phyloP scores from a whole-genome alignment of 2,113 vertebrate species.

The Phoenicopterus ruber region DNA sequence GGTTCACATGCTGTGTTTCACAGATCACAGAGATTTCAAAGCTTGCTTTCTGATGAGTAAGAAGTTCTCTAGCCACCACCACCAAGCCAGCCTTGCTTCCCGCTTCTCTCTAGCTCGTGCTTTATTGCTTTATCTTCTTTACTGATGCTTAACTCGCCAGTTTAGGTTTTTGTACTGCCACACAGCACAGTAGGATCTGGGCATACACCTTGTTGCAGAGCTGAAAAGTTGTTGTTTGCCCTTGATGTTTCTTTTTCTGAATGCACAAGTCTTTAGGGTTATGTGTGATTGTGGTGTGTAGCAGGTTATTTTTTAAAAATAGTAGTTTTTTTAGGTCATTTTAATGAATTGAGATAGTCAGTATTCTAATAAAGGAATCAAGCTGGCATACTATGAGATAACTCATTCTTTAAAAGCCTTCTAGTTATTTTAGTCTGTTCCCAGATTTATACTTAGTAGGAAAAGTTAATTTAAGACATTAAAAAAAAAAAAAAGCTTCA shows the following conservation, averaged over 20 bases:
- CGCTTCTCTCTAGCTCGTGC: neutral
- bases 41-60: neutral
- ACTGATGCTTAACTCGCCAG: neutral
- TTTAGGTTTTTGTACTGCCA: neutral
- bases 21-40: neutral
- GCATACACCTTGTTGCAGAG: neutral
- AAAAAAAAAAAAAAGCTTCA: neutral
- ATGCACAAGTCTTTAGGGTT: neutral
- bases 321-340: neutral
- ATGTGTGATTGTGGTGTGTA: neutral
- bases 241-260: neutral
- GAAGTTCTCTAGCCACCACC: neutral
- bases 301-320: rapidly evolving
- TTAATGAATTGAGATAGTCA: neutral
- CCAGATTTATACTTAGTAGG: neutral
- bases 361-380: neutral
- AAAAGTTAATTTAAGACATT: neutral
- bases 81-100: neutral
- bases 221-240: neutral
- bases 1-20: constrained; percentile 33
- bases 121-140: neutral
- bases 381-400: neutral
- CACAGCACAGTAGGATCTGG: neutral
- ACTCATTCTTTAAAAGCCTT: neutral
- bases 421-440: neutral